Evolutionary conservation across 2,113 vertebrate genomes (phyloP).

Genomic region (Geococcyx californianus): DNA sequence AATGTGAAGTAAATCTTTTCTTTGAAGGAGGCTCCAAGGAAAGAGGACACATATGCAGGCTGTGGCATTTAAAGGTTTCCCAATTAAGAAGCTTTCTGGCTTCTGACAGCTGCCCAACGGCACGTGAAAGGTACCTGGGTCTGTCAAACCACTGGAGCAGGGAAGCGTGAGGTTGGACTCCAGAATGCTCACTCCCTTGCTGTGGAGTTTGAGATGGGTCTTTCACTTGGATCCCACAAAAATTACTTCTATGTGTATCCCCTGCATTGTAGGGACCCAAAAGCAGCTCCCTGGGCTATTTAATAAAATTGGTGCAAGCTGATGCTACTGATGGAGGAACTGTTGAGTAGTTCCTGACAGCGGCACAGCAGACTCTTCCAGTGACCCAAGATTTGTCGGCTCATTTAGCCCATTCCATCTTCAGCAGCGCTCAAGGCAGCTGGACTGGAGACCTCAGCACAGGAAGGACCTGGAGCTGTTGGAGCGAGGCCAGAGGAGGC

Average conservation of each 20-base stretch:
- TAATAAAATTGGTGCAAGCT: rapidly evolving
- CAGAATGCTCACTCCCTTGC: rapidly evolving
- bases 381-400: not conserved
- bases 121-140: not conserved
- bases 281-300: not conserved
- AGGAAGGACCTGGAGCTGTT: no score
- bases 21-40: not conserved
- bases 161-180: not conserved
- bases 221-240: not conserved
- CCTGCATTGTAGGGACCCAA: not conserved
- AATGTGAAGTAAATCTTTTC: not conserved
- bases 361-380: not conserved
- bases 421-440: not conserved
- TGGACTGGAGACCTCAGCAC: no score
- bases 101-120: not conserved
- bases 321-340: not conserved
- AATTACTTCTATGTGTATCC: not conserved
- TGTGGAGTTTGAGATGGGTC: not conserved
- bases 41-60: not conserved
- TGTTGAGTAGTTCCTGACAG: not conserved
- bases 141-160: not conserved
- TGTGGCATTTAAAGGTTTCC: not conserved
- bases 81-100: not conserved
- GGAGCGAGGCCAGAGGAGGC: no score
- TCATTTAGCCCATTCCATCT: not conserved